Base-by-base conservation (phyloP, 2,113 vertebrate genomes). In the Ochotona curzoniae region DNA sequence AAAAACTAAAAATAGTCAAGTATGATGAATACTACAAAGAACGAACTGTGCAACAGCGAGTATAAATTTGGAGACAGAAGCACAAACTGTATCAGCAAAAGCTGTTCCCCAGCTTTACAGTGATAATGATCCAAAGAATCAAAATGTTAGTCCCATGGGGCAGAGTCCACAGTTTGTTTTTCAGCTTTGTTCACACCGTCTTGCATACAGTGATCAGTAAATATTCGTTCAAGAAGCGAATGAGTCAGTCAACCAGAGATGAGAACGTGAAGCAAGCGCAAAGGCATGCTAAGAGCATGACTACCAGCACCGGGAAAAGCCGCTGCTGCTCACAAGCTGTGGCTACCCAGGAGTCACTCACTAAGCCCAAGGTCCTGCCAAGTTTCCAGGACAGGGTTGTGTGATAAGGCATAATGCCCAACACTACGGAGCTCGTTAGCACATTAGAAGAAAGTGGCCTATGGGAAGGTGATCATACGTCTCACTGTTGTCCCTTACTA, bases 391-490 rank as follows among this genome's bases (percentile, higher is more conserved):
- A 49, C 18, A 18, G 57, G 49, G 44, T 54, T 12, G 8, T 12
- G 21, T 67, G 79, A 5, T 20, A 49, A 79, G 25, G 47, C 5
- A n/a, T 4, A 30, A 23, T 12, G 23, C 51, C 26, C 35, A 18
- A 11, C 32, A 69, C 1, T 6, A 6, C 69, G 30, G 67, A 57
- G 28, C 5, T 61, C 49, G 26, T 10, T 54, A 9, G 69, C 23
- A 32, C 23, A 11, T 64, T 32, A 25, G 4, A 47, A 17, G 26
- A 87, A 44, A 44, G 38, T 44, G 38, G 38, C 38, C 38, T 44
- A 3, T 6, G 38, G 38, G 38, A 44, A 3, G 13, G 20, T 9
- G 4, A 1, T 2, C 30, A 17, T 1, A n/a, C 18, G n/a, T 2
- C 51, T 80, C 35, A 9, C 0, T 12, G 3, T 44, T 63, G 5